These are phyloP conservation scores for Drosophila pallidifrons DNA, from an alignment of 1,140 invertebrate species.

Conservation along the genomic window DNA sequence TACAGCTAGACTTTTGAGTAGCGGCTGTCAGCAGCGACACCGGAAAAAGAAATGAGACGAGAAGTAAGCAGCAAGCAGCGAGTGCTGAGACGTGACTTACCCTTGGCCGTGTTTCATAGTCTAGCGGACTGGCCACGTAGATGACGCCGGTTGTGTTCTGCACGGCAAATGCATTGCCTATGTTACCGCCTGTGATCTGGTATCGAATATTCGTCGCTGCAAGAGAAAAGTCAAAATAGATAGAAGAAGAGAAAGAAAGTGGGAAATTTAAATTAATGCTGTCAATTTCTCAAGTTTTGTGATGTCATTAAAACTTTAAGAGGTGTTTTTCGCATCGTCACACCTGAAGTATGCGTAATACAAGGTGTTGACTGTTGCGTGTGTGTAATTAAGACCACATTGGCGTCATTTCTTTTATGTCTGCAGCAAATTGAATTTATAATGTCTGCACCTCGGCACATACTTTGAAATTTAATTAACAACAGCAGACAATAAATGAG, in stretches of 20 bases:
- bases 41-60: not conserved
- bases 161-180: slow-evolving; percentile 91
- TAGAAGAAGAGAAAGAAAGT: slow-evolving; percentile 1
- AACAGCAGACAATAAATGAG: not conserved
- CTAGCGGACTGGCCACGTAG: slow-evolving; percentile 90
- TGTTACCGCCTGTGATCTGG: slow-evolving; percentile 91
- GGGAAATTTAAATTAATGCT: slow-evolving; percentile 1
- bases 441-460: slow-evolving; percentile 18
- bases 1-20: slow-evolving; percentile 33
- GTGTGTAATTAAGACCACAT: slow-evolving; percentile 35
- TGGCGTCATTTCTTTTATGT: slow-evolving; percentile 29
- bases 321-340: slow-evolving; percentile 4
- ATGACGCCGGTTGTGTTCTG: slow-evolving; percentile 91
- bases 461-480: slow-evolving; percentile 38
- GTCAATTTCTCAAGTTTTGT: slow-evolving; percentile 14
- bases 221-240: slow-evolving; percentile 53
- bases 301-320: slow-evolving; percentile 34
- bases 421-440: slow-evolving; percentile 44
- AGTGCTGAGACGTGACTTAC: slow-evolving; percentile 81
- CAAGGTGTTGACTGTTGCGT: slow-evolving; percentile 16
- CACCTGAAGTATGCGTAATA: slow-evolving; percentile 51
- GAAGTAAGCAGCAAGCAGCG: no score
- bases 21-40: slow-evolving; percentile 26
- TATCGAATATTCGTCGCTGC: slow-evolving; percentile 91
- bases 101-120: slow-evolving; percentile 91